A percentile compares a stretch with the other conserved stretches of the same genome.
These are phyloP conservation scores for Cryptocephalus primarius DNA, from an alignment of 2,888 invertebrate genomes.

Conservation along the genomic window DNA sequence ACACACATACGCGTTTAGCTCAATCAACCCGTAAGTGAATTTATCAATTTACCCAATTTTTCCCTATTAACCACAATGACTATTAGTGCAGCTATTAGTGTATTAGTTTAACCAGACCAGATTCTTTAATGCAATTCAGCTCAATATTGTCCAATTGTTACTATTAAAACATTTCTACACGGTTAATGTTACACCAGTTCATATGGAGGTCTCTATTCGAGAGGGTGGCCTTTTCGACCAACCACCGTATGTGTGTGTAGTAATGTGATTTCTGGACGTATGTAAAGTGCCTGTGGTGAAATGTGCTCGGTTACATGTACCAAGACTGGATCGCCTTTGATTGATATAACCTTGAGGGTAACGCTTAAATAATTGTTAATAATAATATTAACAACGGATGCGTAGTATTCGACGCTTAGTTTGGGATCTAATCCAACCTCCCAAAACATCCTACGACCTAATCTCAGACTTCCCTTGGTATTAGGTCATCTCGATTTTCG, in stretches of 20 bases:
- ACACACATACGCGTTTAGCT: constrained; percentile 24
- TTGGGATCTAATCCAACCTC: too few species aligned
- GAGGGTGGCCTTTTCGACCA: constrained; percentile 29
- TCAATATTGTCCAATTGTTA: constrained; percentile 41
- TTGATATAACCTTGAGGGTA: too few species aligned
- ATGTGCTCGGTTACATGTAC: constrained; percentile 7
- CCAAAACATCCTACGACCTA: too few species aligned
- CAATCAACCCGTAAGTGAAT: constrained; percentile 36
- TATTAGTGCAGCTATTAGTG: constrained; percentile 40
- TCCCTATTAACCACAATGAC: constrained; percentile 41
- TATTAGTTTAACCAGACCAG: constrained; percentile 40
- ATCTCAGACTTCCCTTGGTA: too few species aligned
- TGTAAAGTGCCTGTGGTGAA: too few species aligned
- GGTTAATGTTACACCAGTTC: constrained; percentile 33
- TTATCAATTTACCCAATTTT: constrained; percentile 44
- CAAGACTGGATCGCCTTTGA: too few species aligned
- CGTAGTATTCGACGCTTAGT: too few species aligned
- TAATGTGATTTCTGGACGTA: background rate
- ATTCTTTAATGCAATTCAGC: constrained; percentile 42
- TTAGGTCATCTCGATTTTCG: too few species aligned
- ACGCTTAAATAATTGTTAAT: too few species aligned
- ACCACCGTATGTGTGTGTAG: background rate
- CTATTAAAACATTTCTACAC: constrained; percentile 38
- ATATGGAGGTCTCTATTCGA: constrained; percentile 30
- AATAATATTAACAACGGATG: too few species aligned